Evolutionary conservation across 2,888 invertebrate species (phyloP).

Genomic region (Crematogaster levior): DNA sequence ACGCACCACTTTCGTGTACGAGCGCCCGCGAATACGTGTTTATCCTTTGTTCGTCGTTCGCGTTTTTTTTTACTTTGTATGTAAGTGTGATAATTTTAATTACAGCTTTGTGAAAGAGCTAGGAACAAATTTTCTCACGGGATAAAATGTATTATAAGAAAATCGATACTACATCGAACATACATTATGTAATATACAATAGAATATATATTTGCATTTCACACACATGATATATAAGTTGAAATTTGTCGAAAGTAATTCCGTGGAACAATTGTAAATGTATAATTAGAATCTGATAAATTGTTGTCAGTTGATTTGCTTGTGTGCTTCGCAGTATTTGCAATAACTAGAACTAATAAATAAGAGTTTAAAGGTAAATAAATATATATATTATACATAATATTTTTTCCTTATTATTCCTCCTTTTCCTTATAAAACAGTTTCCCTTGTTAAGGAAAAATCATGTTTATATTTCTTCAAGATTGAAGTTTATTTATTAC

Average conservation of each 20-base stretch:
- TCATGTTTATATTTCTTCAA: neutral
- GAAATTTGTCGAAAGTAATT: constrained; percentile 28
- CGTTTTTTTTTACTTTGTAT: constrained; percentile 62
- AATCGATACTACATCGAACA: constrained; percentile 23
- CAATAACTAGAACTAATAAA: too few species aligned
- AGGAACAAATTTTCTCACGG: neutral
- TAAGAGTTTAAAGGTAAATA: neutral
- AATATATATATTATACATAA: neutral
- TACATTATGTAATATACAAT: neutral
- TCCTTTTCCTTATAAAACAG: too few species aligned
- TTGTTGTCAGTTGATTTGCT: neutral
- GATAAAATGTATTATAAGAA: neutral
- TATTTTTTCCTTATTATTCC: neutral
- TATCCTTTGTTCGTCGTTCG: constrained; percentile 61
- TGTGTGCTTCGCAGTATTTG: neutral
- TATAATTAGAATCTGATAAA: constrained; percentile 1
- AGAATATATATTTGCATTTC: neutral
- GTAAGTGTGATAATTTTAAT: constrained; percentile 68
- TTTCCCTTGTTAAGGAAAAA: neutral
- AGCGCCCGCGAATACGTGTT: constrained; percentile 65
- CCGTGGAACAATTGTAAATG: neutral
- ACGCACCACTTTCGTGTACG: constrained; percentile 65
- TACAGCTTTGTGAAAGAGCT: constrained; percentile 21
- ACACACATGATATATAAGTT: neutral
- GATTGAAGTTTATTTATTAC: neutral